A percentile compares a stretch with the other conserved stretches of the same genome.
phyloP scores from a whole-genome alignment of 2,113 vertebrate genomes.

The Sander lucioperca region DNA sequence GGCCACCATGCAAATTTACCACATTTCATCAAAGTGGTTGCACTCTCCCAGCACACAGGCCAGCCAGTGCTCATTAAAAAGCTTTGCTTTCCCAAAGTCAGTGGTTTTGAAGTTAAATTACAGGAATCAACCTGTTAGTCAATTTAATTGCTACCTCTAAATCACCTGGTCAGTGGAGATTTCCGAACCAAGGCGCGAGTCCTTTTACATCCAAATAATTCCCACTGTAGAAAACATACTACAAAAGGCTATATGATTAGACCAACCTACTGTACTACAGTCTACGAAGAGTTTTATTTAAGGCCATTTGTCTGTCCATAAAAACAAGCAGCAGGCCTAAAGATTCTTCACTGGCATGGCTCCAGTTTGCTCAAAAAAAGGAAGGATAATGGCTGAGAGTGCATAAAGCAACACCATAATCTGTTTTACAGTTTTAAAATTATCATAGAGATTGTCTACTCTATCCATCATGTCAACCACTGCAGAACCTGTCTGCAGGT shows the following conservation, averaged over 20 bases:
- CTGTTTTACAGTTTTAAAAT: slow-evolving; percentile 8
- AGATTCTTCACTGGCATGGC: slow-evolving; percentile 28
- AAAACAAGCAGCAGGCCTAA: slow-evolving; percentile 32
- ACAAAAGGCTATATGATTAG: slow-evolving; percentile 42
- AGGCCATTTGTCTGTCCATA: slow-evolving; percentile 44
- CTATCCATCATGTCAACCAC: slow-evolving; percentile 6
- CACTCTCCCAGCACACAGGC: slow-evolving; percentile 63
- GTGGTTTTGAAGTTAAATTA: slow-evolving; percentile 39
- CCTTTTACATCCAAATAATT: slow-evolving; percentile 23
- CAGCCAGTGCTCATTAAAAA: slow-evolving; percentile 64
- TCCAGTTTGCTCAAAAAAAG: slow-evolving; percentile 16
- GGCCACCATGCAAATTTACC: slow-evolving; percentile 73
- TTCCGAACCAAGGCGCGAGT: slow-evolving; percentile 21
- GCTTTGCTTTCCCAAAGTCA: slow-evolving; percentile 50
- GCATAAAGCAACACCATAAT: slow-evolving; percentile 36
- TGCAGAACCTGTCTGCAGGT: slow-evolving; percentile 67
- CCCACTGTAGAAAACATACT: slow-evolving; percentile 16
- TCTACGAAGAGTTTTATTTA: slow-evolving; percentile 27
- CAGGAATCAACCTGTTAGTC: slow-evolving; percentile 43
- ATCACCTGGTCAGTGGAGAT: slow-evolving; percentile 28
- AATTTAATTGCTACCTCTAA: slow-evolving; percentile 24
- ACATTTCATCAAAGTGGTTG: slow-evolving; percentile 50
- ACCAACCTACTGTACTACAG: slow-evolving; percentile 14
- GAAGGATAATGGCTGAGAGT: slow-evolving; percentile 20
- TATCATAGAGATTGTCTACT: neutral